phyloP scores from a whole-genome alignment of 2,113 vertebrate genomes.

The Sialia sialis region DNA sequence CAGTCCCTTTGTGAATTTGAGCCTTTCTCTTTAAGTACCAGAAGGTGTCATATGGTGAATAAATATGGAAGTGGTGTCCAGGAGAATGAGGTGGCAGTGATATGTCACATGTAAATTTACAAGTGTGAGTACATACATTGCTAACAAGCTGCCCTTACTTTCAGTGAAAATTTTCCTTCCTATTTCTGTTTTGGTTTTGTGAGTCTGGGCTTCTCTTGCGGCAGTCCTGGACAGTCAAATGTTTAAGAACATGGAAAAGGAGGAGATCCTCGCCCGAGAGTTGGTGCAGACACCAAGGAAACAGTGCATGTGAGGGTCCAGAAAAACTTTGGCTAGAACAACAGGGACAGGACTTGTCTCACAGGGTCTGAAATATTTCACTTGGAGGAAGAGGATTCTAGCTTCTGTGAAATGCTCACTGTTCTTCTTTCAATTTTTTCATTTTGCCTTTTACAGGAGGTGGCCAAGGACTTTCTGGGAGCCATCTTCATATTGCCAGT shows the following conservation, averaged over 20 bases:
- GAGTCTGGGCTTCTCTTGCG: neutral
- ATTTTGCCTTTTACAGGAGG: neutral
- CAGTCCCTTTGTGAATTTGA: neutral
- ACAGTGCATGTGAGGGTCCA: neutral
- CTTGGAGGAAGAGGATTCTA: neutral
- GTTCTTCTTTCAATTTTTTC: neutral
- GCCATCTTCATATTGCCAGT: neutral
- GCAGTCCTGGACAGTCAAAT: neutral
- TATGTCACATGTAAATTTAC: neutral
- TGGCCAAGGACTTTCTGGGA: neutral
- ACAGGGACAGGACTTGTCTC: neutral
- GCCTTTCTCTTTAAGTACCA: neutral
- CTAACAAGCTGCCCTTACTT: neutral
- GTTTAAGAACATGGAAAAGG: neutral
- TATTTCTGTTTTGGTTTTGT: neutral
- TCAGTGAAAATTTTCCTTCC: neutral
- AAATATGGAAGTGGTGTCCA: neutral
- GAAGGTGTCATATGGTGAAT: neutral
- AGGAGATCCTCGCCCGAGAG: neutral
- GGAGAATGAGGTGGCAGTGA: neutral
- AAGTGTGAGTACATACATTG: neutral
- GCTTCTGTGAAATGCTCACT: neutral
- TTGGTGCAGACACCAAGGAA: neutral
- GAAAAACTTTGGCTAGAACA: neutral
- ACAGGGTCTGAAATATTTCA: neutral